Evolutionary conservation across 1,140 invertebrate species (phyloP), one percentile per base, ranked within the genome.

Genomic region (Eriocheir sinensis): DNA sequence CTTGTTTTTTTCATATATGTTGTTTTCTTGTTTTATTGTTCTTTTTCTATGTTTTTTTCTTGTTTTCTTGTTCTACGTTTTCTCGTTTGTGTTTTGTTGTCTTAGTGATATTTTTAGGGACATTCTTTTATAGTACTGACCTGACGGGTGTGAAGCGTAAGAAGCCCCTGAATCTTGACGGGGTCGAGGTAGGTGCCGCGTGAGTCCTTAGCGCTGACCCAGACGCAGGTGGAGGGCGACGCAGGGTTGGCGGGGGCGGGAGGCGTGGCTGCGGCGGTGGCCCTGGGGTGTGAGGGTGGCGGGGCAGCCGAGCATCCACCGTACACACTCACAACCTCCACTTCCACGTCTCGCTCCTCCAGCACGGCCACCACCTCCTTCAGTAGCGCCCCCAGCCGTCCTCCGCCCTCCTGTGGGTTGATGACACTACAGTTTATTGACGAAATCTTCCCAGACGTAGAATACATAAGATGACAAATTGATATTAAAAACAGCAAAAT

Each of bases 281-380:
- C 0, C 3, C 15, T 1, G 53, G 17, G 30, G 15, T 9, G 12
- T 27, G 0, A 1, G 89, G 48, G 34, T 2, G 21, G 6, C 0
- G 81, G 81, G 3, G 12, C 12, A 85, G 6, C 34, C n/a, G n/a
- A n/a, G 36, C 34, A 38, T 0, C 15, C 30, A 12, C 53, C 48
- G 8, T 72, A 90, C 32, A 90, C 48, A 72, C 89, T 90, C 15
- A 90, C 89, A 15, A 90, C 60, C 53, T 90, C 89, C 89, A 72
- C 89, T 0, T 30, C 15, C 32, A 34, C 12, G 12, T 34, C 44
- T 30, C 30, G 32, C 44, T 38, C 36, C n/a, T 72, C 89, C 53
- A 90, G 15, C 53, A 90, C 89, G 12, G 32, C 32, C 53, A 72
- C 21, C 32, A 90, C 53, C 34, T 38, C 44, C 6, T 60, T 36